Percentiles rank a stretch among this genome's conserved stretches.
These are phyloP conservation scores for Orthosia gracilis DNA, from an alignment of 2,888 invertebrate genomes.

Conservation along the genomic window DNA sequence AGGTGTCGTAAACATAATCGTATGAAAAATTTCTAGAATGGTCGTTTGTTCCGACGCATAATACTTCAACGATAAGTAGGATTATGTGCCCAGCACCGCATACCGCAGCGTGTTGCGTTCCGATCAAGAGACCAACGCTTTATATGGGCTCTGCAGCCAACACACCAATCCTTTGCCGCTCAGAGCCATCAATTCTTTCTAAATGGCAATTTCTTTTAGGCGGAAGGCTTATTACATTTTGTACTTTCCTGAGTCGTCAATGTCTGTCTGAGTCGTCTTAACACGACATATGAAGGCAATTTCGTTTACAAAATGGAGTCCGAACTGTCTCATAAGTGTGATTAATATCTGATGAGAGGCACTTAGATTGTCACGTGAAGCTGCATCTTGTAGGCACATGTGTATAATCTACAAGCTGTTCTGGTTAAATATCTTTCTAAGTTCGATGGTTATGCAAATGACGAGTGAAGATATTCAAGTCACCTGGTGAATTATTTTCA, in stretches of 20 bases:
- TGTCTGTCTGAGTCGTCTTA: constrained; percentile 20
- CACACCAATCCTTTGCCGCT: neutral
- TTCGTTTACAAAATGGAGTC: constrained; percentile 31
- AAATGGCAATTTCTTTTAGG: constrained; percentile 24
- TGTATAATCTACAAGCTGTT: no score
- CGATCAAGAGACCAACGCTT: no score
- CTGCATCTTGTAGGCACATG: neutral
- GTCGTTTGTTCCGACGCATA: no score
- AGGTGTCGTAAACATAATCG: no score
- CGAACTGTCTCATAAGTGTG: constrained; percentile 17
- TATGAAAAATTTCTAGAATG: no score
- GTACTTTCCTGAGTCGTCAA: constrained; percentile 19
- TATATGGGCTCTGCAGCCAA: neutral
- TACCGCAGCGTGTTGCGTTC: no score
- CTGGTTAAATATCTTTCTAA: neutral
- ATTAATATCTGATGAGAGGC: constrained; percentile 17
- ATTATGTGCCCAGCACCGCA: no score
- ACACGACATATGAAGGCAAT: constrained; percentile 29
- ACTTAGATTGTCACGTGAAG: neutral
- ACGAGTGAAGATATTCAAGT: neutral
- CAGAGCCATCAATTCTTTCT: constrained; percentile 4
- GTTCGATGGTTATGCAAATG: neutral
- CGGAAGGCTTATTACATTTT: constrained; percentile 42
- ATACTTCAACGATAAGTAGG: no score
- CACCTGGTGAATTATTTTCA: no score